phyloP scores from a whole-genome alignment of 2,113 vertebrate genomes.

The Columba livia region DNA sequence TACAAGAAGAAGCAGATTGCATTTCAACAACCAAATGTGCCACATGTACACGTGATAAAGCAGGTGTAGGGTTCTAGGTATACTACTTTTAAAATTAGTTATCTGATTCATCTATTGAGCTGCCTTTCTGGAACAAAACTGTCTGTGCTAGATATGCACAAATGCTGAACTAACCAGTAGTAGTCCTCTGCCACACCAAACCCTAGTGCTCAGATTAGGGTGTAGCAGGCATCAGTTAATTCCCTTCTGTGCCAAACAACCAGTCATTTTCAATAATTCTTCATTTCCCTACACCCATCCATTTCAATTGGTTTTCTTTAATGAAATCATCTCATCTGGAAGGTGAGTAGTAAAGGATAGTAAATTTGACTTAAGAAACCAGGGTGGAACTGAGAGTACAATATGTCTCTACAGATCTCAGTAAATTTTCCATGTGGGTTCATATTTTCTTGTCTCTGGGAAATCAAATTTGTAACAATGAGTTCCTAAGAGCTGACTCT shows the following conservation, averaged over 20 bases:
- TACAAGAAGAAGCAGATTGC: neutral
- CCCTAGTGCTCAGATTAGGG: accelerated
- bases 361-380: neutral
- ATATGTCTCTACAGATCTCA: neutral
- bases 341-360: neutral
- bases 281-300: neutral
- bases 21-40: neutral
- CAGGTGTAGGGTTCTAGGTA: neutral
- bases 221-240: neutral
- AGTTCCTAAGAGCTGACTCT: neutral
- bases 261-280: neutral
- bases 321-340: neutral
- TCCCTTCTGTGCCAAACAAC: neutral
- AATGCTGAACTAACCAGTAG: neutral
- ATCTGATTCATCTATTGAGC: neutral
- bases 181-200: neutral
- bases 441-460: neutral
- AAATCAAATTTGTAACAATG: neutral
- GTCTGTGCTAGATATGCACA: neutral
- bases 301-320: neutral
- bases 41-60: neutral
- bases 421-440: neutral
- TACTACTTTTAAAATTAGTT: neutral
- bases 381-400: neutral
- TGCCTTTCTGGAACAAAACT: neutral